These are phyloP conservation scores for Ernsta delagoae DNA, from an alignment of 2,888 invertebrate genomes.

Conservation along the genomic window DNA sequence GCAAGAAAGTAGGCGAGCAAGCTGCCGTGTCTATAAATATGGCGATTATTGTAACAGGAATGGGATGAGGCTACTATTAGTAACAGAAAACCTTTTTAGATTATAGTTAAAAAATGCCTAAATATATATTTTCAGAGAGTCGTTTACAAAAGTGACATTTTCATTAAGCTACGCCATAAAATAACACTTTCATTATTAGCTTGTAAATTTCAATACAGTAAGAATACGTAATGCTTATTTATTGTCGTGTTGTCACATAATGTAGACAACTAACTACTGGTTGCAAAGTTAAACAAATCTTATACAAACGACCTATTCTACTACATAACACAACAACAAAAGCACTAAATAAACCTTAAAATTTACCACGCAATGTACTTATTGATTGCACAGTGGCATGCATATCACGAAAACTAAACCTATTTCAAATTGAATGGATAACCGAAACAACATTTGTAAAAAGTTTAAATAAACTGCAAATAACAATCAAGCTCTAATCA, in stretches of 20 bases:
- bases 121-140: no score
- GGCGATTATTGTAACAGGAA: constrained; percentile 46
- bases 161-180: no score
- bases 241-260: constrained; percentile 7
- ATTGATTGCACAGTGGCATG: not conserved
- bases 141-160: no score
- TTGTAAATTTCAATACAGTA: no score
- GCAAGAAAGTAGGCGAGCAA: constrained; percentile 77
- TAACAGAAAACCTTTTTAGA: no score
- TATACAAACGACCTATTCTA: constrained; percentile 29
- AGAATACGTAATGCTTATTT: not conserved
- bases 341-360: constrained; percentile 19
- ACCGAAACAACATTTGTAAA: not conserved
- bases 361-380: constrained; percentile 9
- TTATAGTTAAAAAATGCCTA: no score
- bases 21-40: constrained; percentile 53
- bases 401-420: not conserved
- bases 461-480: not conserved
- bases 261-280: not conserved
- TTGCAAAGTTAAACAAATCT: constrained; percentile 16
- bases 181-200: no score
- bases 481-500: not conserved
- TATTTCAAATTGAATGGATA: not conserved
- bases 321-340: not conserved
- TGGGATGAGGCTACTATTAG: constrained; percentile 15